These are phyloP conservation scores for Clavelina lepadiformis DNA, from an alignment of 23 tunicate species.

Conservation along the genomic window DNA sequence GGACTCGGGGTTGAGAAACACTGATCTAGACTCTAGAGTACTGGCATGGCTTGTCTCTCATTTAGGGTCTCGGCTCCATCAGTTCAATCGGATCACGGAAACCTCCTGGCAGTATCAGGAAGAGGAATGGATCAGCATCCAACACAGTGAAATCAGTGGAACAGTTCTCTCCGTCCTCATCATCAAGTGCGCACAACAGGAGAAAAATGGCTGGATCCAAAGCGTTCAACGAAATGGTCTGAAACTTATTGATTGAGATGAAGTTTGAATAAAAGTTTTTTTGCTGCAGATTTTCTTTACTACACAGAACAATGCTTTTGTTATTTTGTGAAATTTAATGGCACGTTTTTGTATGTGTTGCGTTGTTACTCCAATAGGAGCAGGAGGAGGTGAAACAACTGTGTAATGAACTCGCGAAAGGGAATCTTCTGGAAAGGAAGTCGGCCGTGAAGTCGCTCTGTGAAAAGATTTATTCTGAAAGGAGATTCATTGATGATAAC, in stretches of 20 bases:
- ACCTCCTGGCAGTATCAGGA: constrained; percentile 7
- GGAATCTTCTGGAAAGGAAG: constrained; percentile 22
- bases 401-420: constrained; percentile 38
- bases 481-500: constrained; percentile 56
- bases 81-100: constrained; percentile 61
- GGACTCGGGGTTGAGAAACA: no score
- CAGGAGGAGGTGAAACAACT: constrained; percentile 52
- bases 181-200: not conserved
- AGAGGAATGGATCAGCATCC: not conserved
- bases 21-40: no score
- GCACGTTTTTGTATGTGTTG: not conserved
- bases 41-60: no score
- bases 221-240: constrained; percentile 18
- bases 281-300: not conserved
- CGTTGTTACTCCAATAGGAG: constrained; percentile 31
- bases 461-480: constrained; percentile 23
- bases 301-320: not conserved
- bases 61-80: constrained; percentile 55
- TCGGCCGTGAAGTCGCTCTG: constrained; percentile 18
- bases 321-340: not conserved
- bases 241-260: not conserved
- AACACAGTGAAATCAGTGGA: not conserved
- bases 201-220: constrained; percentile 3
- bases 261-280: not conserved
- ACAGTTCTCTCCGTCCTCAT: not conserved